phyloP scores from a whole-genome alignment of 2,888 invertebrate species.

The Stenurella melanura region DNA sequence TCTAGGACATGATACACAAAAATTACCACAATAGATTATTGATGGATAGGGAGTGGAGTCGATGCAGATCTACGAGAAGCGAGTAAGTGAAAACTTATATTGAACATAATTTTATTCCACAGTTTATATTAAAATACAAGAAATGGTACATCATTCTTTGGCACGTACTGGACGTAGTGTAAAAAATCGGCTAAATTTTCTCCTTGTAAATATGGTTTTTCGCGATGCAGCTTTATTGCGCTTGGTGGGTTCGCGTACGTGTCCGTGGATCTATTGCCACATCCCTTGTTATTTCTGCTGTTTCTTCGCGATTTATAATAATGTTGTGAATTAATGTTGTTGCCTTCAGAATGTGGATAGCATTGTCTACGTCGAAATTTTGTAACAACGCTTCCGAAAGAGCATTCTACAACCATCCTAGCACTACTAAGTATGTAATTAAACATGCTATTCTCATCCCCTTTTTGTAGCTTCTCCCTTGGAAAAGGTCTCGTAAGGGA shows the following conservation, averaged over 20 bases:
- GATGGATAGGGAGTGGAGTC: too few relatives aligned
- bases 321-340: slow-evolving; percentile 46
- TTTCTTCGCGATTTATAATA: slow-evolving; percentile 38
- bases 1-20: too few relatives aligned
- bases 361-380: slow-evolving; percentile 48
- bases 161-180: slow-evolving; percentile 5
- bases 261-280: neutral
- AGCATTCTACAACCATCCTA: slow-evolving; percentile 60
- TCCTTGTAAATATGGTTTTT: neutral
- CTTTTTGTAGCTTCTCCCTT: slow-evolving; percentile 46
- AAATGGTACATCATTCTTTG: slow-evolving; percentile 6
- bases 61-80: slow-evolving; percentile 15
- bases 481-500: slow-evolving; percentile 52
- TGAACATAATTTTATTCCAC: slow-evolving; percentile 8
- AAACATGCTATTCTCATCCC: slow-evolving; percentile 48
- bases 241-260: neutral
- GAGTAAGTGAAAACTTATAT: slow-evolving; percentile 19
- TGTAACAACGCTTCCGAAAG: slow-evolving; percentile 53
- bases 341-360: slow-evolving; percentile 46
- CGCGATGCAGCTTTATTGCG: neutral
- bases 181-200: slow-evolving; percentile 14
- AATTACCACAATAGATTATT: too few relatives aligned
- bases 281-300: neutral
- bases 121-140: neutral
- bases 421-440: slow-evolving; percentile 49